Percentiles rank a stretch among this genome's conserved stretches.
phyloP scores from a whole-genome alignment of 1,140 invertebrate species.

The Bradysia coprophila region DNA sequence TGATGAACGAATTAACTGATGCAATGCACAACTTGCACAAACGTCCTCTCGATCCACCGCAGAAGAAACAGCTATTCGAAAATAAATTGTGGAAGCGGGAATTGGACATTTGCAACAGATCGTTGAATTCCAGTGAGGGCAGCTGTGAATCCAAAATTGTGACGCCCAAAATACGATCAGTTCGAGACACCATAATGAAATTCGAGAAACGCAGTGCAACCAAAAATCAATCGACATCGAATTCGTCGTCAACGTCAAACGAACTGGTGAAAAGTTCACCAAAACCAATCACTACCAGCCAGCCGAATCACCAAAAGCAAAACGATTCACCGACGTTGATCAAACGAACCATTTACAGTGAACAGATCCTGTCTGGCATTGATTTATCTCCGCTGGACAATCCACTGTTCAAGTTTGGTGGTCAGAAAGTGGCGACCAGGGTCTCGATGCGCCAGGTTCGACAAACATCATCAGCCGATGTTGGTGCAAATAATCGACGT shows the following conservation, averaged over 20 bases:
- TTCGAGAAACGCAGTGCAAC: background rate
- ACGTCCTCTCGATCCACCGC: no score
- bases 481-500: background rate
- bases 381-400: background rate
- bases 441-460: constrained; percentile 1
- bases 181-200: background rate
- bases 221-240: background rate
- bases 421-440: constrained; percentile 1
- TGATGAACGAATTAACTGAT: no score
- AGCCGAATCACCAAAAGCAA: background rate
- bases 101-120: background rate
- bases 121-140: background rate
- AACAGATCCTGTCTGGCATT: background rate
- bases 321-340: background rate
- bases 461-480: background rate
- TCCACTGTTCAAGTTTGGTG: background rate
- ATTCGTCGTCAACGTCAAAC: no score
- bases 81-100: background rate
- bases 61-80: no score
- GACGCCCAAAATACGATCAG: background rate
- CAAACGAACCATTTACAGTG: background rate
- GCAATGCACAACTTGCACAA: no score
- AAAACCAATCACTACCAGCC: background rate
- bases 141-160: background rate
- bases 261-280: background rate